These are phyloP conservation scores for Callionymus lyra DNA, from an alignment of 2,113 vertebrate species.

Conservation along the genomic window DNA sequence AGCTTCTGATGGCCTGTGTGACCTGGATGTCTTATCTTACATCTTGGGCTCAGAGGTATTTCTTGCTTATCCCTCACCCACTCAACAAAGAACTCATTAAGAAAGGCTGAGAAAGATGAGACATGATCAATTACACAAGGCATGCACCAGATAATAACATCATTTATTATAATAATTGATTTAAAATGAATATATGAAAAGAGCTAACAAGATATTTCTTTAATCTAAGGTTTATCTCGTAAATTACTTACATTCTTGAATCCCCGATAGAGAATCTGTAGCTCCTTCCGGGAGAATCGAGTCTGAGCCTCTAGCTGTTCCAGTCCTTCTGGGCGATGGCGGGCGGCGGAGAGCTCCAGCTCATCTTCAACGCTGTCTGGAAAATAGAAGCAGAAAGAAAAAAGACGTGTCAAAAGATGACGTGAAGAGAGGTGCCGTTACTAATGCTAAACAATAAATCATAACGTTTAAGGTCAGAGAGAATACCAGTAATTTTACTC, in stretches of 20 bases:
- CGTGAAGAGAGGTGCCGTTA: too few species aligned
- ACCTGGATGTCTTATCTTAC: conserved; percentile 25
- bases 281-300: conserved; percentile 94
- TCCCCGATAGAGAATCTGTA: conserved; percentile 95
- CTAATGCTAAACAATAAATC: too few species aligned
- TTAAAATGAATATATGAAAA: too few species aligned
- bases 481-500: too few species aligned
- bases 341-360: conserved; percentile 88
- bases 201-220: too few species aligned
- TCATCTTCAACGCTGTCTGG: conserved; percentile 98
- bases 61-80: conserved; percentile 24
- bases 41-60: conserved; percentile 2
- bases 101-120: too few species aligned
- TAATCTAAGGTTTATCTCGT: too few species aligned
- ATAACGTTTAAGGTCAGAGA: too few species aligned
- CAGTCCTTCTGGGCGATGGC: conserved; percentile 91
- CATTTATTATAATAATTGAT: neutral
- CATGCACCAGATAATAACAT: conserved; percentile 5
- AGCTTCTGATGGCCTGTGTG: too few species aligned
- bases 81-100: conserved; percentile 5
- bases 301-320: conserved; percentile 93
- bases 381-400: conserved; percentile 8
- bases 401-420: too few species aligned
- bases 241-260: conserved; percentile 90
- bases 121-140: neutral